Percentiles rank a stretch among this genome's conserved stretches.
These are phyloP conservation scores for Drosophila greeni DNA, from an alignment of 2,888 invertebrate genomes.

Conservation along the genomic window DNA sequence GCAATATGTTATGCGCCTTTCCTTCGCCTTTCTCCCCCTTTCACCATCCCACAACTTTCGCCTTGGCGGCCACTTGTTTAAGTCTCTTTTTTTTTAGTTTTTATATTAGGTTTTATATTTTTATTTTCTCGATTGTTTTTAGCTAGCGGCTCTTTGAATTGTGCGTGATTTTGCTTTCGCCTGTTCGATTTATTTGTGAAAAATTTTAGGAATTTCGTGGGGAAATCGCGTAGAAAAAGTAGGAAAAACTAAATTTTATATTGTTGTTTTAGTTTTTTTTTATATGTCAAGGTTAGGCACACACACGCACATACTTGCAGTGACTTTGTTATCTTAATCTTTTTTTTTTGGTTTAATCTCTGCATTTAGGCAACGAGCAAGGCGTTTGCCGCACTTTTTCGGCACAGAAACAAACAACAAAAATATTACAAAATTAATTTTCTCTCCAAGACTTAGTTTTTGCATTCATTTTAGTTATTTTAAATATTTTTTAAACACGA, in stretches of 20 bases:
- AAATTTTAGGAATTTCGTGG: constrained; percentile 56
- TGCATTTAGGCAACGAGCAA: not conserved
- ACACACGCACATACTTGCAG: constrained; percentile 29
- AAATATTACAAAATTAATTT: not conserved
- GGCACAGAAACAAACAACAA: constrained; percentile 10
- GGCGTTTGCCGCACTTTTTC: constrained; percentile 25
- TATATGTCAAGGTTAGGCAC: constrained; percentile 73
- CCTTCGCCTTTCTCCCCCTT: constrained; percentile 34
- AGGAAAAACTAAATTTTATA: constrained; percentile 1
- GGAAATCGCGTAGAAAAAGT: constrained; percentile 14
- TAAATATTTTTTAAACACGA: constrained; percentile 1
- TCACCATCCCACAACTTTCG: constrained; percentile 12
- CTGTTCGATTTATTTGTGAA: constrained; percentile 21
- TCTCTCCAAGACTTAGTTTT: not conserved
- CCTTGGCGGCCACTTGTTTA: constrained; percentile 42
- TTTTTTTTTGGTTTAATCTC: constrained; percentile 3
- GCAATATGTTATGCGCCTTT: constrained; percentile 34
- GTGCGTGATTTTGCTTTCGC: not conserved
- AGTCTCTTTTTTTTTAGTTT: constrained; percentile 19
- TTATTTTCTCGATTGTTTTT: not conserved
- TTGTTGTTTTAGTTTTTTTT: constrained; percentile 37
- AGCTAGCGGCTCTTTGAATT: not conserved
- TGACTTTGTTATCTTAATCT: constrained; percentile 16
- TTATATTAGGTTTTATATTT: constrained; percentile 33
- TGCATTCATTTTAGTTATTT: not conserved